A percentile compares a stretch with the other conserved stretches of the same genome.
phyloP scores from a whole-genome alignment of 2,888 invertebrate species.

The Siphonodentalium dalli region DNA sequence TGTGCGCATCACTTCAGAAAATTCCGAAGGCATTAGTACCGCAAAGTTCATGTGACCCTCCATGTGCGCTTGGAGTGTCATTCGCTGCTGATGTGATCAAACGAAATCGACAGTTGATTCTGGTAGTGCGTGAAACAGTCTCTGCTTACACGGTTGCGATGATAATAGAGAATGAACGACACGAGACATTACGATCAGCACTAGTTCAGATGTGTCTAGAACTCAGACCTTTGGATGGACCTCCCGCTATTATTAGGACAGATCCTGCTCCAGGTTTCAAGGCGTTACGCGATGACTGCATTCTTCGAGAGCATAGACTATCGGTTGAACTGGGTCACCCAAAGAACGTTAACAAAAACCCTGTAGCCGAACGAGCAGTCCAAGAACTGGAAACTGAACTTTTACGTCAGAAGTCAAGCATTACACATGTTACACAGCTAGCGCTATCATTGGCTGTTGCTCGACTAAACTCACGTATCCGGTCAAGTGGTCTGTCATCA shows the following conservation, averaged over 20 bases:
- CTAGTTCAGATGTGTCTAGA: slow-evolving; percentile 19
- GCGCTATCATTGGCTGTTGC: slow-evolving; percentile 16
- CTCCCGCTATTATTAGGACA: slow-evolving; percentile 27
- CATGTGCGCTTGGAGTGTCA: slow-evolving; percentile 12
- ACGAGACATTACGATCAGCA: slow-evolving; percentile 18
- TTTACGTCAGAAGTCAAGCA: slow-evolving; percentile 28
- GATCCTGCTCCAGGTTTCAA: slow-evolving; percentile 34
- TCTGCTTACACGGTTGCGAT: slow-evolving; percentile 25
- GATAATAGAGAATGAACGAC: slow-evolving; percentile 19
- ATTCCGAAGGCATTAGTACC: not conserved
- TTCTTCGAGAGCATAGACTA: slow-evolving; percentile 18
- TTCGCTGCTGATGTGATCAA: slow-evolving; percentile 33
- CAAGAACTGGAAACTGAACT: slow-evolving; percentile 36
- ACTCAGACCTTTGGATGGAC: slow-evolving; percentile 28
- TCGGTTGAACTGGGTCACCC: slow-evolving; percentile 28
- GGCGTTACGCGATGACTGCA: slow-evolving; percentile 22
- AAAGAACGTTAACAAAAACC: slow-evolving; percentile 42
- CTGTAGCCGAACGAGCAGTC: slow-evolving; percentile 39
- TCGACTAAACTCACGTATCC: slow-evolving; percentile 29
- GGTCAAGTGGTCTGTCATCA: slow-evolving; percentile 29
- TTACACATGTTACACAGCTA: slow-evolving; percentile 16
- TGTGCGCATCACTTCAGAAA: slow-evolving; percentile 1
- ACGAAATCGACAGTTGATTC: slow-evolving; percentile 24
- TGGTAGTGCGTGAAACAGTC: slow-evolving; percentile 29
- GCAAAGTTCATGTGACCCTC: slow-evolving; percentile 25